These are phyloP conservation scores for Heteromyza rotundicornis DNA, from an alignment of 2,888 invertebrate genomes.

Conservation along the genomic window DNA sequence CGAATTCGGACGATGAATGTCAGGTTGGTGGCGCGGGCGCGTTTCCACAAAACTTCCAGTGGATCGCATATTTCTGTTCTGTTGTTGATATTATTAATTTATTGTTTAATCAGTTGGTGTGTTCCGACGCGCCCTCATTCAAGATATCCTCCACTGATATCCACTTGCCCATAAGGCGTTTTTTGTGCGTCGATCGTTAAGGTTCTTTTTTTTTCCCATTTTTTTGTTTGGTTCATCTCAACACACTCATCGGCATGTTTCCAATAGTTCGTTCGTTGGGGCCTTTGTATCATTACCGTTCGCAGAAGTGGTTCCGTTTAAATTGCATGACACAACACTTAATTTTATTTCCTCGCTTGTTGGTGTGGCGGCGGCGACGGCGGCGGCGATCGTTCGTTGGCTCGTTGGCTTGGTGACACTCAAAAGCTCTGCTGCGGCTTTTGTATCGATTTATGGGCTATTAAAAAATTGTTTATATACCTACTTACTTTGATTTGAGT, in stretches of 20 bases:
- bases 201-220: too few species aligned
- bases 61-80: background rate
- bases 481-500: too few species aligned
- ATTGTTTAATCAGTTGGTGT: constrained; percentile 11
- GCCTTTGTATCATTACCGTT: background rate
- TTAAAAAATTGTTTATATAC: too few species aligned
- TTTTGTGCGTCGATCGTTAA: background rate
- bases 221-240: background rate
- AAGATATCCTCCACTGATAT: background rate
- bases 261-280: background rate
- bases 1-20: background rate
- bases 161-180: background rate
- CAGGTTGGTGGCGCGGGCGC: background rate
- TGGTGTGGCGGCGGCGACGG: background rate
- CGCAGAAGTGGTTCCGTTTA: constrained; percentile 5
- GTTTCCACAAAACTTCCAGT: too few species aligned
- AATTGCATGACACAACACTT: constrained; percentile 6
- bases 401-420: too few species aligned
- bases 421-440: too few species aligned
- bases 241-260: background rate
- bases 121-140: background rate
- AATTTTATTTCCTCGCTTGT: background rate
- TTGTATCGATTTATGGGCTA: too few species aligned
- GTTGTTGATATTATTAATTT: constrained; percentile 9
- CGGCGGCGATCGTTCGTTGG: too few species aligned